Evolutionary conservation across 2,797 vertebrate genomes (phyloP).

Genomic region (Cirrhinus mrigala): DNA sequence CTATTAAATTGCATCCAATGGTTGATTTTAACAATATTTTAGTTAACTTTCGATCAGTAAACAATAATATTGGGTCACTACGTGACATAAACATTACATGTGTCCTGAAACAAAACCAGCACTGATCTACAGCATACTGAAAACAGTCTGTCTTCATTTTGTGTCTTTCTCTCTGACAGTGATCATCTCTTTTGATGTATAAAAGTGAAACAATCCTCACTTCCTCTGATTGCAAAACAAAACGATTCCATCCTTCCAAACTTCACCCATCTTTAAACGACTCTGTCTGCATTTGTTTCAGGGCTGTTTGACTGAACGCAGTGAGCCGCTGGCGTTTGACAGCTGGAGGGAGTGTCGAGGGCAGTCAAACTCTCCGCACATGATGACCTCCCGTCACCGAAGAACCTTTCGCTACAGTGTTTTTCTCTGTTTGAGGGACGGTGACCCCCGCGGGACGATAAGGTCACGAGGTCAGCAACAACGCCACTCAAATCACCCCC

Average conservation of each 20-base stretch:
- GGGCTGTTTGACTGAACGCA: conserved; percentile 19
- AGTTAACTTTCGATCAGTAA: neutral
- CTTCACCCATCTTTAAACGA: neutral
- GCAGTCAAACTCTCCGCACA: conserved; percentile 20
- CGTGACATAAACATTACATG: neutral
- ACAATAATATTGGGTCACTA: neutral
- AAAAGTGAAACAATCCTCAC: neutral
- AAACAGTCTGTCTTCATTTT: neutral
- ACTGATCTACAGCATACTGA: too few relatives aligned
- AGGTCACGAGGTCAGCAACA: conserved; percentile 24
- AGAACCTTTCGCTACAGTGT: neutral
- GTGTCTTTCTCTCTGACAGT: neutral
- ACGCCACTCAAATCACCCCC: conserved; percentile 31
- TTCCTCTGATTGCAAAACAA: neutral
- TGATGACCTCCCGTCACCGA: conserved; percentile 38
- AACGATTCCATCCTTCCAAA: neutral
- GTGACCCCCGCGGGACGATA: conserved; percentile 7
- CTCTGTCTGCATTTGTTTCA: conserved; percentile 12
- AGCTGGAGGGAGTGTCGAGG: conserved; percentile 32
- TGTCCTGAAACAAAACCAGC: neutral
- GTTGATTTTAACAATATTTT: neutral
- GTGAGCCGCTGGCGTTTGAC: conserved; percentile 11
- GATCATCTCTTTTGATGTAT: neutral
- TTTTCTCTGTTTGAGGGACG: conserved; percentile 19
- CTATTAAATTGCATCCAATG: neutral